phyloP scores from a whole-genome alignment of 2,113 vertebrate species.

The Halichoerus grypus region DNA sequence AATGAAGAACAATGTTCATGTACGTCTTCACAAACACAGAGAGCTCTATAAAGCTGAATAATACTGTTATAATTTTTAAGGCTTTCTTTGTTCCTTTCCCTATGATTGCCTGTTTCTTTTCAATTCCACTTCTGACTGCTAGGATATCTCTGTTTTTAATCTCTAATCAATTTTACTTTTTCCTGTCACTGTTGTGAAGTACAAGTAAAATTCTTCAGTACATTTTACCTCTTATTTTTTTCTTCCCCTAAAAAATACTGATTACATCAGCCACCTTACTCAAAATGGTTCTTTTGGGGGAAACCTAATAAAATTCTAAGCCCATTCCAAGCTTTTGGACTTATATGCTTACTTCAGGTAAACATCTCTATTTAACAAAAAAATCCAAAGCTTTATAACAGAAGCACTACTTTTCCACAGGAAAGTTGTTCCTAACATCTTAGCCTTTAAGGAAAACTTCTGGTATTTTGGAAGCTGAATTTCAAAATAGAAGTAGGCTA shows the following conservation, averaged over 20 bases:
- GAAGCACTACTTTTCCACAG: neutral
- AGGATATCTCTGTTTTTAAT: slow-evolving; percentile 64
- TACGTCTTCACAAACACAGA: neutral
- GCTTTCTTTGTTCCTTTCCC: slow-evolving; percentile 41
- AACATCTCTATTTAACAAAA: slow-evolving; percentile 60
- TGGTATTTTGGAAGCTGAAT: slow-evolving; percentile 43
- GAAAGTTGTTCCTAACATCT: slow-evolving; percentile 45
- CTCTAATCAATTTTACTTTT: slow-evolving; percentile 54
- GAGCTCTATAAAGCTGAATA: neutral
- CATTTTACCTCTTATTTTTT: slow-evolving; percentile 53
- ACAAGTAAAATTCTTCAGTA: slow-evolving; percentile 54
- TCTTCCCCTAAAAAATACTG: neutral
- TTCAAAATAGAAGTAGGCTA: slow-evolving; percentile 26
- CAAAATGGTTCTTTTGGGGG: neutral
- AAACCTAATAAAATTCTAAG: slow-evolving; percentile 62
- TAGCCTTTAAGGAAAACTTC: slow-evolving; percentile 36
- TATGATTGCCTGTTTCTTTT: slow-evolving; percentile 54
- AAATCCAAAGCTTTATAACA: slow-evolving; percentile 68
- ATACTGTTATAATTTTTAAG: slow-evolving; percentile 57
- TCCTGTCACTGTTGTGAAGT: neutral
- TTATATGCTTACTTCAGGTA: slow-evolving; percentile 69
- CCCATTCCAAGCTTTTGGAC: slow-evolving; percentile 21
- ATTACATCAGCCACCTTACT: slow-evolving; percentile 66
- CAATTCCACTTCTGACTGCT: slow-evolving; percentile 58
- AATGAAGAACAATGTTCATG: neutral